These are phyloP conservation scores for Eilema sororculum DNA, from an alignment of 2,888 invertebrate genomes.

Conservation along the genomic window DNA sequence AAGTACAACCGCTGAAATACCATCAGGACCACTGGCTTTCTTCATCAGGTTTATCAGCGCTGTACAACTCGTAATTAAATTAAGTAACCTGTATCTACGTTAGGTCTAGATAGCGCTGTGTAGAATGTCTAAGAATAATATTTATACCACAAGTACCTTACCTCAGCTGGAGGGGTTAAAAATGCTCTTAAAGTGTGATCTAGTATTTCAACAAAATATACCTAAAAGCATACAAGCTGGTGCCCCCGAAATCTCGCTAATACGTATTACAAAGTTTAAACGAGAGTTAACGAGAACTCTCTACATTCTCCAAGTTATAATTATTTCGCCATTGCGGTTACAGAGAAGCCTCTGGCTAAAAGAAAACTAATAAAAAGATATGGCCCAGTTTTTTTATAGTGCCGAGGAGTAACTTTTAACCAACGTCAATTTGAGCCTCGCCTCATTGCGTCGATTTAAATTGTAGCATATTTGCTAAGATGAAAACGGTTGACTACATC, in stretches of 20 bases:
- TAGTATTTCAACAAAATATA: background rate
- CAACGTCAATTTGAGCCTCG: background rate
- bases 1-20: too few relatives aligned
- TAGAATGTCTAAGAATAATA: too few relatives aligned
- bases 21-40: too few relatives aligned
- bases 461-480: background rate
- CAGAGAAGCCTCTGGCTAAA: slow-evolving; percentile 50
- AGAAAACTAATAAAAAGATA: slow-evolving; percentile 38
- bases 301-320: slow-evolving; percentile 45
- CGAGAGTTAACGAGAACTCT: slow-evolving; percentile 31
- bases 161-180: background rate
- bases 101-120: too few relatives aligned
- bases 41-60: too few relatives aligned
- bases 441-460: background rate
- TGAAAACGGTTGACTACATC: too few relatives aligned
- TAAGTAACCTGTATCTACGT: too few relatives aligned
- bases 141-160: too few relatives aligned
- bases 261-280: slow-evolving; percentile 11
- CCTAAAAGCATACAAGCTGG: background rate
- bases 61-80: too few relatives aligned
- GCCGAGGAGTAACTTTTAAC: background rate
- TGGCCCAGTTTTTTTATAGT: slow-evolving; percentile 35
- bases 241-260: background rate
- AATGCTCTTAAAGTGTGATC: background rate
- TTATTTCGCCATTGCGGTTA: slow-evolving; percentile 51